Evolutionary conservation across 2,113 vertebrate species (phyloP).

Genomic region (Tachycineta bicolor): DNA sequence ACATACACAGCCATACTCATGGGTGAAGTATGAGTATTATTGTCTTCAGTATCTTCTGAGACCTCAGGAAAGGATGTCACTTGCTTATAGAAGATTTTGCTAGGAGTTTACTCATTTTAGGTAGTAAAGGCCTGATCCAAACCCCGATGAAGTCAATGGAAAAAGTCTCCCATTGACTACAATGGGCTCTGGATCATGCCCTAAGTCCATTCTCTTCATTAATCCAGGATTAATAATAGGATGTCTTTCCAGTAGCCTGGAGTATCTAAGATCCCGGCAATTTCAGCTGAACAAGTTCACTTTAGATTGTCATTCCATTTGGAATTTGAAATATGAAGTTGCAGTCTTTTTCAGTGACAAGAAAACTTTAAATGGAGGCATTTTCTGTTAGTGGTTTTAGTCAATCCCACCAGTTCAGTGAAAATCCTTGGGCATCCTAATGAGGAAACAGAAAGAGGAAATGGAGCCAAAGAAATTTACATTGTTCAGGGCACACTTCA

Average conservation of each 20-base stretch:
- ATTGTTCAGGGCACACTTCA: neutral
- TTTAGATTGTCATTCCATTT: neutral
- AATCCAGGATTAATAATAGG: neutral
- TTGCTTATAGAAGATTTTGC: conserved; percentile 8
- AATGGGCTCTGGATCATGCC: conserved; percentile 66
- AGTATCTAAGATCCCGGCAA: neutral
- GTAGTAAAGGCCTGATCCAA: conserved; percentile 64
- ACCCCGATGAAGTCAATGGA: conserved; percentile 64
- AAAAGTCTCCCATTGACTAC: conserved; percentile 67
- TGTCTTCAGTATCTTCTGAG: conserved; percentile 18
- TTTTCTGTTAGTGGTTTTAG: neutral
- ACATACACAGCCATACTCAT: neutral
- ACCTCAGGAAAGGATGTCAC: neutral
- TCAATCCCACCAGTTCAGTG: neutral
- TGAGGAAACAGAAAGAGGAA: neutral
- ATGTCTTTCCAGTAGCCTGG: neutral
- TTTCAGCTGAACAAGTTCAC: neutral
- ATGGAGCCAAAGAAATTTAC: neutral
- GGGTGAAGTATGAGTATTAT: neutral
- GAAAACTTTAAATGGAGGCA: neutral
- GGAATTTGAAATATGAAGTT: neutral
- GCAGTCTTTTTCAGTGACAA: neutral
- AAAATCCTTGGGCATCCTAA: neutral
- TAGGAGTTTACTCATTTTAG: conserved; percentile 27
- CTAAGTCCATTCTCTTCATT: conserved; percentile 34